Conservation (phyloP, 1,140 invertebrate species). For the Macrosteles quadrilineatus region DNA sequence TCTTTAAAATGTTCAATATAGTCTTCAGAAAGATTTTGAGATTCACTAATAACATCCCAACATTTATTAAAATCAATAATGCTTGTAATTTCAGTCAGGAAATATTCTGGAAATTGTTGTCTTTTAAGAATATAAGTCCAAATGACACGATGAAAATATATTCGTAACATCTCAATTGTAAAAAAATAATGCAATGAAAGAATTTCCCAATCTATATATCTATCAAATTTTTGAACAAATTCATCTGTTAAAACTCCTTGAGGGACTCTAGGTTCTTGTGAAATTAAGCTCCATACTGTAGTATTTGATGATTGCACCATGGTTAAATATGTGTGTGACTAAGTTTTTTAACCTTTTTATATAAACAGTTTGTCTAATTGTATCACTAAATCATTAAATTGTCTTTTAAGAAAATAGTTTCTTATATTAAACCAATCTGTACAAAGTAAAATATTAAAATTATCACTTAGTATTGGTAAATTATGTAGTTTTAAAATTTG, state of each 20-base stretch:
- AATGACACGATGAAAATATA: neutral
- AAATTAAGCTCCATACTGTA: neutral
- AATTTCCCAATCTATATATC: neutral
- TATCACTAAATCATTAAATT: too few species aligned
- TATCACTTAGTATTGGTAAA: too few species aligned
- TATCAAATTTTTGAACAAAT: neutral
- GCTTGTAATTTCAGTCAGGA: neutral
- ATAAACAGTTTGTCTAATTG: too few species aligned
- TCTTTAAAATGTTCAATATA: neutral
- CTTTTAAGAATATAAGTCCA: neutral
- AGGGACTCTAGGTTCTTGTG: neutral
- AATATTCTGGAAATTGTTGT: neutral
- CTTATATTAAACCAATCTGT: too few species aligned
- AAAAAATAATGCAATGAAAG: neutral
- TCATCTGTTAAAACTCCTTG: neutral
- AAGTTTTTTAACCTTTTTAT: too few species aligned
- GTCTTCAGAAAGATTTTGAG: neutral
- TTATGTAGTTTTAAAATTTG: too few species aligned
- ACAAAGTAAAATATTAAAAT: too few species aligned
- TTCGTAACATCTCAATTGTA: constrained; percentile 1
- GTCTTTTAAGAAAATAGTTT: too few species aligned
- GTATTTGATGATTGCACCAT: neutral
- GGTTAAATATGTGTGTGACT: too few species aligned
- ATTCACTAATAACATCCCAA: neutral
- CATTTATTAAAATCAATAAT: neutral